Conservation (phyloP, 2,797 vertebrate genomes). For the Triplophysa yarkandensis region DNA sequence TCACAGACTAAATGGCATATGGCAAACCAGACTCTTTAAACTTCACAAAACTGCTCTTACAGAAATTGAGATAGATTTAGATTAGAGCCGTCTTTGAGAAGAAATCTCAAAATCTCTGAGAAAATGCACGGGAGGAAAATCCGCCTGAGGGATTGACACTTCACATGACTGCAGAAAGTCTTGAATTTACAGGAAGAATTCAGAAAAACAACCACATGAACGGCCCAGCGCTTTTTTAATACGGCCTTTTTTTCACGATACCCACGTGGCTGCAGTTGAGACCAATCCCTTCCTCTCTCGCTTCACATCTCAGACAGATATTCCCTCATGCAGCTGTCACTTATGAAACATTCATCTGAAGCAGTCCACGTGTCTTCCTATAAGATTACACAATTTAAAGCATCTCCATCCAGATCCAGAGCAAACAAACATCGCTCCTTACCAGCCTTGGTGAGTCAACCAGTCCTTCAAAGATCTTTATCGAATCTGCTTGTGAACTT, state of each 20-base stretch:
- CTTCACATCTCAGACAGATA: constrained; percentile 28
- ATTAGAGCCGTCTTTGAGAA: not conserved
- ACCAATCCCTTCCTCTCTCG: constrained; percentile 40
- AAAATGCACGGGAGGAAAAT: not conserved
- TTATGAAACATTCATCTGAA: constrained; percentile 17
- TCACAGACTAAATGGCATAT: not conserved
- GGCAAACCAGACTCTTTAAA: not conserved
- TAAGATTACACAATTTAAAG: constrained; percentile 16
- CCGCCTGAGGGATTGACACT: not conserved
- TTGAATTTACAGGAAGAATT: not conserved
- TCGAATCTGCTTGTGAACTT: constrained; percentile 55
- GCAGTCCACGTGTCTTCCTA: constrained; percentile 16
- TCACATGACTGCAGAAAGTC: not conserved
- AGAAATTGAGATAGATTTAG: not conserved
- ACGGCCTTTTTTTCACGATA: constrained; percentile 41
- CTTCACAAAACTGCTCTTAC: not conserved
- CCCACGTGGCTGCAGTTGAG: constrained; percentile 60
- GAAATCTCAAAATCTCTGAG: not conserved
- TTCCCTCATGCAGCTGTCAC: constrained; percentile 32
- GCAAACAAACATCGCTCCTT: constrained; percentile 24
- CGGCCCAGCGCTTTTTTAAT: constrained; percentile 37
- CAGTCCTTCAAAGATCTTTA: not conserved
- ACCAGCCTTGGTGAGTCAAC: not conserved
- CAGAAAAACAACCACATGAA: constrained; percentile 5
- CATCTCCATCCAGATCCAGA: constrained; percentile 19